Evolutionary conservation across 2,113 vertebrate species (phyloP).

Genomic region (Colaptes auratus): DNA sequence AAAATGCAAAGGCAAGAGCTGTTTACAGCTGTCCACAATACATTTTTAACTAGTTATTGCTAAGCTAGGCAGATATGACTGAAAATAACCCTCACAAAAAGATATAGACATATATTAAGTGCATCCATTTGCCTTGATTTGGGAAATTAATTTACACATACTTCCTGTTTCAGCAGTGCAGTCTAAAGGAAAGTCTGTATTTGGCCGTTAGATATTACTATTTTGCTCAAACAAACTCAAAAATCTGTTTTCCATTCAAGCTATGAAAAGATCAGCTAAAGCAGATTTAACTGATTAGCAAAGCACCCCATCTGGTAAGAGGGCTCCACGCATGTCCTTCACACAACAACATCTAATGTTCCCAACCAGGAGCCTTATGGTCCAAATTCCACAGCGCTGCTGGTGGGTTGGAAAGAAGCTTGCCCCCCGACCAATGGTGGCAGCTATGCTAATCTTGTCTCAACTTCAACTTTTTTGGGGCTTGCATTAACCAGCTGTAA

Average conservation of each 20-base stretch:
- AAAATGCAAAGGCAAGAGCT: background rate
- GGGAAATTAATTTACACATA: background rate
- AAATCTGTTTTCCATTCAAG: conserved; percentile 19
- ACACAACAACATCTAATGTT: background rate
- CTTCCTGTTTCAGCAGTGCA: background rate
- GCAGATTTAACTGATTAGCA: conserved; percentile 56
- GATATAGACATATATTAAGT: background rate
- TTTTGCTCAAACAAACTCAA: background rate
- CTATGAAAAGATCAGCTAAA: conserved; percentile 40
- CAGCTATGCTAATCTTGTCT: background rate
- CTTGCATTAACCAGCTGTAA: background rate
- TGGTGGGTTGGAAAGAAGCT: background rate
- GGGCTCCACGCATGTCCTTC: background rate
- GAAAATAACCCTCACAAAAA: background rate
- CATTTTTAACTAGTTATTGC: background rate
- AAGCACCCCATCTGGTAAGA: conserved; percentile 28
- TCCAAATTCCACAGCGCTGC: background rate
- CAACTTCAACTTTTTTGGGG: background rate
- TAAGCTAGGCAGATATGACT: background rate
- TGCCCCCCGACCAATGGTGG: background rate
- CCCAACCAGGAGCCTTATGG: background rate
- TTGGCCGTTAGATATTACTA: background rate
- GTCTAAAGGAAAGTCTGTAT: background rate
- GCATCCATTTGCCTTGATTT: background rate
- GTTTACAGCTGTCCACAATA: background rate